Base-by-base conservation (phyloP, 2,797 vertebrate genomes). In the Glyptemys insculpta region DNA sequence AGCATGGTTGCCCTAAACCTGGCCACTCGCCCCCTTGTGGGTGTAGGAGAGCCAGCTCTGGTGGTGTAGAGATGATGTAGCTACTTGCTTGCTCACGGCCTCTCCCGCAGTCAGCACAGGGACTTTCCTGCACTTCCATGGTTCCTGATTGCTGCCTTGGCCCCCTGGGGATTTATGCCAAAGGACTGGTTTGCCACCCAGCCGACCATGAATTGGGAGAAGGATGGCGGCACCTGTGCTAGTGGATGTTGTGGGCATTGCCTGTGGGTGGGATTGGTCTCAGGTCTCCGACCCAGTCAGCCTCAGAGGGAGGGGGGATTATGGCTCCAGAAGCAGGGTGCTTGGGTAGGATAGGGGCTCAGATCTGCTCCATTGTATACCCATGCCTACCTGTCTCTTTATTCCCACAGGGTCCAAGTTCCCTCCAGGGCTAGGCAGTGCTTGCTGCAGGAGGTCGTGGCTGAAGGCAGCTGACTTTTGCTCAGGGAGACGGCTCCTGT, bases 161-260 rank as follows among this genome's bases (percentile, higher is more conserved):
- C 79, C 87, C 54, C 92, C 83, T 0, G 0, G 85, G 91, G 54
- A 80, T 44, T 74, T 81, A 80, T 56, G 62, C 80, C 65, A 11
- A 79, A 31, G 85, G 85, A n/a, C 44, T 41, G 52, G 1, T 44
- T 2, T 81, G 37, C 76, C 82, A 81, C 34, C 4, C 68, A 41
- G 88, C 31, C 50, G 10, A 49, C 50, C 1, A 1, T 29, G 4
- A 62, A 47, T 31, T 47, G 84, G 82, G 44, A 85, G 74, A 78
- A 78, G 14, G 29, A 78, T 49, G 74, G 80, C 29, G 57, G 23
- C 9, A 37, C 5, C n/a, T 68, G n/a, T 68, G 18, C 34, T 37
- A 2, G 23, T 50, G 72, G 50, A 78, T 79, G 79, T 68, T 31
- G 53, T 8, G 86, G 85, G 0, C 1, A 2, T 0, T 78, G 41